Evolutionary conservation across 2,888 invertebrate genomes (phyloP).

Genomic region (Glomeris marginata): DNA sequence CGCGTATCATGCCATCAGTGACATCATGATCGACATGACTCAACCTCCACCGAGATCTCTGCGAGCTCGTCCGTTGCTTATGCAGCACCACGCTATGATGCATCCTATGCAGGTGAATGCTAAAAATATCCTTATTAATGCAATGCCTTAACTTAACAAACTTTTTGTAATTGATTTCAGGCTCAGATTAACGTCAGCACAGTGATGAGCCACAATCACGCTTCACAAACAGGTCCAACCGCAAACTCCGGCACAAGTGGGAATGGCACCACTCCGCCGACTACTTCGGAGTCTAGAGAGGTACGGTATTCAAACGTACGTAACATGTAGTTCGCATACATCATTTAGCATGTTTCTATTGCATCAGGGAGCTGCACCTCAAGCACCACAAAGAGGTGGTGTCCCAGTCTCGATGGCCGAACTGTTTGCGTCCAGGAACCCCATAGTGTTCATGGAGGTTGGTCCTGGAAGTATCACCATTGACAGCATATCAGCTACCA

Average conservation of each 20-base stretch:
- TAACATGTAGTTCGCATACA: too few relatives aligned
- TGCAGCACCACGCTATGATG: constrained; percentile 47
- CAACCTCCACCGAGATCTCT: constrained; percentile 51
- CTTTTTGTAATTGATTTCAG: constrained; percentile 14
- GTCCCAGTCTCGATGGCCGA: neutral
- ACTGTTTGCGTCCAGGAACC: constrained; percentile 19
- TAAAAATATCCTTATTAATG: neutral
- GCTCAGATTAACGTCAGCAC: constrained; percentile 23
- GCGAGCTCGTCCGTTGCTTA: constrained; percentile 51
- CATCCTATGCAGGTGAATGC: constrained; percentile 13
- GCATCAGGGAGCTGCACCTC: neutral
- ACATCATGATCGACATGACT: constrained; percentile 57
- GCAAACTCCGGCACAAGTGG: constrained; percentile 13
- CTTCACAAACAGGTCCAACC: constrained; percentile 1
- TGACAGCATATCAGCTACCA: constrained; percentile 33
- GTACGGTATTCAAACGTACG: too few relatives aligned
- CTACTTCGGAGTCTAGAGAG: constrained; percentile 4
- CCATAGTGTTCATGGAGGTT: constrained; percentile 41
- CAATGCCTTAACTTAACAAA: neutral
- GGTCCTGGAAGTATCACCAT: constrained; percentile 34
- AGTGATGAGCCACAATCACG: constrained; percentile 12
- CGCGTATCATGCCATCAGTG: constrained; percentile 75
- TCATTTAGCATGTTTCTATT: too few relatives aligned
- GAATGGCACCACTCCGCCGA: constrained; percentile 4
- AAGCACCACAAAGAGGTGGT: too few relatives aligned